Evolutionary conservation across 2,113 vertebrate genomes (phyloP), one percentile per base, ranked within the genome.

Genomic region (Planiliza haematocheilus): DNA sequence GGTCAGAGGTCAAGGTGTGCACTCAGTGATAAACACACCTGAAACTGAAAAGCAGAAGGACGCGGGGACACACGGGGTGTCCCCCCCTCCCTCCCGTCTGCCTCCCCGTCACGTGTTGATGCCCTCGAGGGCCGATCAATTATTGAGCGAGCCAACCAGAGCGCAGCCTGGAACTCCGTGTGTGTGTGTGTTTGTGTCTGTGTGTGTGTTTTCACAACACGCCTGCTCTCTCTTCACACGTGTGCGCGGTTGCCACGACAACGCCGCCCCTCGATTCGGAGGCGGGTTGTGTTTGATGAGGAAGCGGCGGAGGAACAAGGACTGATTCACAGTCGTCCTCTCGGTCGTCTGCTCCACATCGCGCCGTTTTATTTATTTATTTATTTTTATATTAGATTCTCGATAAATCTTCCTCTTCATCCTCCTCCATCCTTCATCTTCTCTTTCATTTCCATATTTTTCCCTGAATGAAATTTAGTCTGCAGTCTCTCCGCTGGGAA

Each of bases 61-160:
- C 21, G n/a, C 14, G 1, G 18, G 30, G 17, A 14, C 58, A 62
- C 4, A 4, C 17, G 7, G 17, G 21, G 36, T 17, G 63, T 37
- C n/a, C 30, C 13, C 1, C 51, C 45, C 21, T 67, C 42, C n/a
- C 37, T 16, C 1, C 51, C 45, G 5, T 59, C 50, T 34, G 68
- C 16, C 1, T 7, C 30, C 0, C 17, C n/a, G 51, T 37, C 84
- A 84, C 11, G 43, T 73, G 69, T n/a, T 7, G 21, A 37, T 8
- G 56, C 37, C n/a, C 86, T 66, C 82, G 73, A 58, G 77, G 81
- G 77, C 2, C 38, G 37, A 89, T 89, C 74, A 89, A 86, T 90
- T 83, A 89, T 88, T 86, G 74, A 88, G 49, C 1, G 16, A 37
- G 9, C 62, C 56, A 71, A 79, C 70, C 84, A 50, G 60, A 84